Percentiles rank a stretch among this genome's conserved stretches.
These are phyloP conservation scores for Malacoraja senta DNA, from an alignment of 2,797 vertebrate genomes.

Conservation along the genomic window DNA sequence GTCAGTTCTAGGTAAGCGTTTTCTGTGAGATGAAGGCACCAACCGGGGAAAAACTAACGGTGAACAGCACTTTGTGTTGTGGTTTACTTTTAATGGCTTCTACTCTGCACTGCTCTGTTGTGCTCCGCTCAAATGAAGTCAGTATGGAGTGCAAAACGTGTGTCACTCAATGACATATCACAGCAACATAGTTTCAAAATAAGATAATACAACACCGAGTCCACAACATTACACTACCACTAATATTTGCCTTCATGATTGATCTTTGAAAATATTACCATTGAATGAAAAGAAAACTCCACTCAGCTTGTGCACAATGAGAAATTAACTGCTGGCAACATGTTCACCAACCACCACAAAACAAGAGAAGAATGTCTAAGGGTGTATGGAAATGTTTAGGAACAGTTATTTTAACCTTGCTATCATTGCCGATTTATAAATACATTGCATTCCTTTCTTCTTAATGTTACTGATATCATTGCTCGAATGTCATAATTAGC, in stretches of 20 bases:
- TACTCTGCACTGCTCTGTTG: no score
- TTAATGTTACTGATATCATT: neutral
- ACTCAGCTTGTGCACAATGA: neutral
- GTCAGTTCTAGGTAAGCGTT: no score
- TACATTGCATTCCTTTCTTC: neutral
- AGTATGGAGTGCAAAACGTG: no score
- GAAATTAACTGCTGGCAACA: neutral
- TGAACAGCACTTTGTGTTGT: no score
- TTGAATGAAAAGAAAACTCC: neutral
- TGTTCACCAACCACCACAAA: neutral
- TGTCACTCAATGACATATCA: no score
- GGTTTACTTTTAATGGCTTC: no score
- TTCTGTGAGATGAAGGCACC: no score
- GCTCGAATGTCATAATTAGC: slow-evolving; percentile 10
- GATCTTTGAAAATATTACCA: neutral
- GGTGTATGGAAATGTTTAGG: neutral
- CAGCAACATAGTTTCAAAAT: no score
- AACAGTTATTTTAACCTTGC: neutral
- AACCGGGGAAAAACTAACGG: no score
- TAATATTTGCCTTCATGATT: neutral
- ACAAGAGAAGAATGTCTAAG: neutral
- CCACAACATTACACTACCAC: neutral
- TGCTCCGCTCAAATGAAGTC: no score
- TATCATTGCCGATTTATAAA: slow-evolving; percentile 1
- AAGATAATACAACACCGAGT: no score